Conservation (phyloP, 2,113 vertebrate species). For the Myiagra hebetior region DNA sequence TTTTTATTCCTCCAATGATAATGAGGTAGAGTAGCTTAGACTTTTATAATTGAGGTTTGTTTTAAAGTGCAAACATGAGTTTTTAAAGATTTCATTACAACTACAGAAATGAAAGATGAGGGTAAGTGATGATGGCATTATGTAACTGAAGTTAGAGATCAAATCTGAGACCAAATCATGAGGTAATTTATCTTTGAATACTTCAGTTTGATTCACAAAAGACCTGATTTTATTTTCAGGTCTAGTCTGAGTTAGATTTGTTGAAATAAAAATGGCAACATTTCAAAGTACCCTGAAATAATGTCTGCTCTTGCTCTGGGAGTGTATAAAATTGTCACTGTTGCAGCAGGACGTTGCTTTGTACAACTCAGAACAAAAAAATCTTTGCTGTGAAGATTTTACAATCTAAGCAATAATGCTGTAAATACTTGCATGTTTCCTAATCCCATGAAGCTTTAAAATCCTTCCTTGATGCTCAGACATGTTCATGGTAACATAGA, state of each 20-base stretch:
- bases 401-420: neutral
- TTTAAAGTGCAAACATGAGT: neutral
- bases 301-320: neutral
- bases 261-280: neutral
- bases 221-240: neutral
- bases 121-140: neutral
- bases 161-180: neutral
- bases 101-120: neutral
- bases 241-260: neutral
- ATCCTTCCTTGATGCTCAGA: neutral
- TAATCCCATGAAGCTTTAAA: neutral
- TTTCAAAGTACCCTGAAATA: neutral
- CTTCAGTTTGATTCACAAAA: neutral
- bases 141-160: neutral
- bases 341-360: neutral
- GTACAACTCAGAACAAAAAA: neutral
- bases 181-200: neutral
- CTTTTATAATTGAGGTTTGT: neutral
- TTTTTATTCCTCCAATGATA: fast-evolving
- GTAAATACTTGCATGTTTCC: neutral
- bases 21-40: neutral
- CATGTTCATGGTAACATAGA: neutral
- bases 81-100: neutral
- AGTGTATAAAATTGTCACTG: neutral
- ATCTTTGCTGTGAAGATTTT: neutral